Percentiles rank a stretch among this genome's conserved stretches.
These are phyloP conservation scores for Cyanoramphus novaezelandiae DNA, from an alignment of 2,113 vertebrate species.

Conservation along the genomic window DNA sequence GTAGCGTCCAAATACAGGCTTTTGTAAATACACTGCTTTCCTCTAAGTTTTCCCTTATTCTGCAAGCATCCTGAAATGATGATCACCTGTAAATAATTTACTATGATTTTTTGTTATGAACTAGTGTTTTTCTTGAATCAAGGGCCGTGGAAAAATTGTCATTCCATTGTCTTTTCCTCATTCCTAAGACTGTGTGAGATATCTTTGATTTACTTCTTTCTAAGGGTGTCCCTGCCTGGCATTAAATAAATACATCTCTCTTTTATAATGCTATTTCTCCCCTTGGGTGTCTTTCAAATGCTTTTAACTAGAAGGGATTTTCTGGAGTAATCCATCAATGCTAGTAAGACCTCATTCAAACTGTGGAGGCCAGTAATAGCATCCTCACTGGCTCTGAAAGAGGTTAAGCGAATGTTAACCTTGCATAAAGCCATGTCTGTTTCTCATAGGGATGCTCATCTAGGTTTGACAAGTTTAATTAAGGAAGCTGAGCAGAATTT, in stretches of 20 bases:
- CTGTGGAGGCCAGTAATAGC: neutral
- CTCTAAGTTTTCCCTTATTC: neutral
- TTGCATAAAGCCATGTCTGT: neutral
- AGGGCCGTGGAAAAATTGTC: neutral
- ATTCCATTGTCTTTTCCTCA: neutral
- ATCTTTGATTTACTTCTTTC: constrained; percentile 30
- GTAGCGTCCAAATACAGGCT: neutral
- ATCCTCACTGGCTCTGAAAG: neutral
- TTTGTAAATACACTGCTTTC: neutral
- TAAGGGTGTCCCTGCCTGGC: neutral
- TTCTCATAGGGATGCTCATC: neutral
- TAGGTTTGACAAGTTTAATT: constrained; percentile 30
- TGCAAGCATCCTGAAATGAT: neutral
- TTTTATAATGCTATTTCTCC: neutral
- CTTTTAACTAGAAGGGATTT: constrained; percentile 23
- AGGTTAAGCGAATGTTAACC: neutral
- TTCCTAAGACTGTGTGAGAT: neutral
- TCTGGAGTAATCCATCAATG: constrained; percentile 2
- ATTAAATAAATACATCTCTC: neutral
- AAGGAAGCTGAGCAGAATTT: neutral
- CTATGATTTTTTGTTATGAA: neutral
- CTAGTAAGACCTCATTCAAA: neutral
- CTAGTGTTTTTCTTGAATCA: neutral
- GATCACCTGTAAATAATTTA: neutral
- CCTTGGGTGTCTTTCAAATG: constrained; percentile 28